Conservation (phyloP, 35 echinoderm and acorn worm genomes). For the Patiria miniata region DNA sequence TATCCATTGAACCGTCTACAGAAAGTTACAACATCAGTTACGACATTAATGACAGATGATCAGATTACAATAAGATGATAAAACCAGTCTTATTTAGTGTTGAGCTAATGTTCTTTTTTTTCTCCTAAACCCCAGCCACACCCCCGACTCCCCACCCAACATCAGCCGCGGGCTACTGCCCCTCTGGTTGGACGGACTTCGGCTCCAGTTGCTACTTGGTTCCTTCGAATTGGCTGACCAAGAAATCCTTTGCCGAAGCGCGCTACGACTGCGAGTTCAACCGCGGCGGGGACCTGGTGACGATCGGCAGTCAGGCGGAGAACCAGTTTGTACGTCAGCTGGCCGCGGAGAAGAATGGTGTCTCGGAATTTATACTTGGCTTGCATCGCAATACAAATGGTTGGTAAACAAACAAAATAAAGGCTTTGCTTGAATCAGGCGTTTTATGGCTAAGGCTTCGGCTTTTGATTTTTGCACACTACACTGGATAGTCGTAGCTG, state of each 20-base stretch:
- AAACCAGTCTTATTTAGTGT: no score
- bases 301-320: background rate
- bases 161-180: background rate
- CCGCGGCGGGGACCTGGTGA: background rate
- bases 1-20: no score
- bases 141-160: background rate
- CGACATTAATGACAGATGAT: no score
- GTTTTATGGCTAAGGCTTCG: no score
- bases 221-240: background rate
- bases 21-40: no score
- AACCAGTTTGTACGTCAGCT: background rate
- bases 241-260: background rate
- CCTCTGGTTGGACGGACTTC: background rate
- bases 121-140: background rate
- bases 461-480: no score
- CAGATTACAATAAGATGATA: no score
- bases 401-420: no score
- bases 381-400: background rate
- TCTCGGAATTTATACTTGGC: background rate
- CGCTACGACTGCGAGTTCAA: background rate
- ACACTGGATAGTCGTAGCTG: no score
- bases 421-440: no score
- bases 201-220: conserved; percentile 5
- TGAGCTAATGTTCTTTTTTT: no score
- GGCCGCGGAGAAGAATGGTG: background rate